phyloP scores from a whole-genome alignment of 2,113 vertebrate genomes.

The Tachysurus vachellii region DNA sequence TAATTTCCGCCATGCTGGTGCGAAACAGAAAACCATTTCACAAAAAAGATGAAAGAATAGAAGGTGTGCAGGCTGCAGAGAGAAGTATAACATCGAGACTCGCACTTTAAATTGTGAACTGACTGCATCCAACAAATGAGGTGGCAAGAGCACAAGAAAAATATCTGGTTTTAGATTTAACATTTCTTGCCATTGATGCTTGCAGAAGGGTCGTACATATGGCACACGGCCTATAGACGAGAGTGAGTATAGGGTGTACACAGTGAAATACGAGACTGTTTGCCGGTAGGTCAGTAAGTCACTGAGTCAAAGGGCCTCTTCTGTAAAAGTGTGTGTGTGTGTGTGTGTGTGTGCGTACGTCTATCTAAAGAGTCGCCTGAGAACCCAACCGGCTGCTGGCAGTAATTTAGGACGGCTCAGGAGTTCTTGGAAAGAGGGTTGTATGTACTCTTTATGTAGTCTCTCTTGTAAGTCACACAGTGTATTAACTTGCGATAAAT shows the following conservation, averaged over 20 bases:
- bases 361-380: constrained; percentile 7
- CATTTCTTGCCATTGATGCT: background rate
- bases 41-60: background rate
- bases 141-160: background rate
- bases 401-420: background rate
- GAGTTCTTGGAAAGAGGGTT: constrained; percentile 11
- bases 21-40: constrained; percentile 7
- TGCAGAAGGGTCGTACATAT: background rate
- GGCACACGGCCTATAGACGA: background rate
- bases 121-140: background rate
- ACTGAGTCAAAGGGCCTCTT: constrained; percentile 17
- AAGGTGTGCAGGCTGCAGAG: constrained; percentile 3
- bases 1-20: background rate
- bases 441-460: background rate
- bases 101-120: background rate
- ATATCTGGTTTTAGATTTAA: background rate
- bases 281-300: constrained; percentile 47
- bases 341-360: background rate
- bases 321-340: constrained; percentile 1
- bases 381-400: constrained; percentile 25
- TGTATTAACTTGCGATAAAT: background rate
- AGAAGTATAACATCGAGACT: background rate
- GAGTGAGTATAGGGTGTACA: background rate
- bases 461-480: background rate
- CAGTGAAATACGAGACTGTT: constrained; percentile 33